These are phyloP conservation scores for Sesamia inferens DNA, from an alignment of 2,888 invertebrate genomes.

Conservation along the genomic window DNA sequence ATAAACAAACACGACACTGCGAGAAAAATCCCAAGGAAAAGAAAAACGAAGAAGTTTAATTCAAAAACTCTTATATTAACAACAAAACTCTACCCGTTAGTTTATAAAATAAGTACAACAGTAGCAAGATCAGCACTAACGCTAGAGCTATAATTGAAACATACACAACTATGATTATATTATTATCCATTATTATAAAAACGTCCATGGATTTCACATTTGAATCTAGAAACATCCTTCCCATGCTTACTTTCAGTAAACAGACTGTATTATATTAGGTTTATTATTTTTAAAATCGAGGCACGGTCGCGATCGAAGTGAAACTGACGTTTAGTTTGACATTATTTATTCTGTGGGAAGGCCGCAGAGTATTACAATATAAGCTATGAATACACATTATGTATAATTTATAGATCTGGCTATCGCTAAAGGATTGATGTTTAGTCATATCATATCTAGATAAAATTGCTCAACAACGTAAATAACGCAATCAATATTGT, in stretches of 20 bases:
- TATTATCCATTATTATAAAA: constrained; percentile 39
- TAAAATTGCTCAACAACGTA: no score
- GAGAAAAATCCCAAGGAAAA: constrained; percentile 23
- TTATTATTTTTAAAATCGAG: neutral
- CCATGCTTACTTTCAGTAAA: neutral
- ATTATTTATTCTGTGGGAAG: neutral
- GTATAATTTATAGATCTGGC: neutral
- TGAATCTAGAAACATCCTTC: constrained; percentile 27
- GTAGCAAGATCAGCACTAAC: neutral
- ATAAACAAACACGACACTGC: neutral
- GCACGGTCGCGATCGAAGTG: neutral
- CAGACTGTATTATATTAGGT: neutral
- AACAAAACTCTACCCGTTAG: constrained; percentile 22
- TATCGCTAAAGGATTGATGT: neutral
- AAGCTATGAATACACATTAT: neutral
- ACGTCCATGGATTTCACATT: constrained; percentile 33
- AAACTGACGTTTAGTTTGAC: neutral
- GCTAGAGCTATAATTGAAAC: neutral
- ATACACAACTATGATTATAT: constrained; percentile 1
- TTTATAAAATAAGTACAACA: constrained; percentile 32
- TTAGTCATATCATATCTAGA: no score
- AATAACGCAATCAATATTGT: no score
- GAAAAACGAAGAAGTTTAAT: constrained; percentile 2
- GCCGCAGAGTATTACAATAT: no score
- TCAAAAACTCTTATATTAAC: constrained; percentile 30